phyloP scores from a whole-genome alignment of 2,888 invertebrate species.

The Hesperia comma region DNA sequence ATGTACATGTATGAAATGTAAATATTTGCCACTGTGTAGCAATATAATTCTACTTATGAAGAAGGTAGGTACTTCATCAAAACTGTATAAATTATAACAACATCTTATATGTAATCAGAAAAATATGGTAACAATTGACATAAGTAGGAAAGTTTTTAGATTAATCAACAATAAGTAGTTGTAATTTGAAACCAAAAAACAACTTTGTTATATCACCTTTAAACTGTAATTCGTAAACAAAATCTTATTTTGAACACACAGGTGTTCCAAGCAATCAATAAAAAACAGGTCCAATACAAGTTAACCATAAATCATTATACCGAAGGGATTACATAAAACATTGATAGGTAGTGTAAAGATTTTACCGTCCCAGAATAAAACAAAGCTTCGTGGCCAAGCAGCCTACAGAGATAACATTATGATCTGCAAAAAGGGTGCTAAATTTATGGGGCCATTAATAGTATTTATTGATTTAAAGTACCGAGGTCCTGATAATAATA shows the following conservation, averaged over 20 bases:
- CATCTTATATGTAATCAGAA: too few species aligned
- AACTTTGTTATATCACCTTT: neutral
- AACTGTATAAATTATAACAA: too few species aligned
- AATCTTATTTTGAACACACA: neutral
- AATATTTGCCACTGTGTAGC: too few species aligned
- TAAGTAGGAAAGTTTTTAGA: too few species aligned
- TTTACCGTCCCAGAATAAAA: constrained; percentile 1
- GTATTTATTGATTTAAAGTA: neutral
- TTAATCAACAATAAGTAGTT: too few species aligned
- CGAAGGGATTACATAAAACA: constrained; percentile 2
- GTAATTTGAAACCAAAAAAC: too few species aligned
- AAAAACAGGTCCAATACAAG: neutral
- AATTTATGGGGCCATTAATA: constrained; percentile 8
- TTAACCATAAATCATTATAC: neutral
- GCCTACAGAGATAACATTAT: constrained; percentile 3
- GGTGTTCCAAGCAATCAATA: neutral
- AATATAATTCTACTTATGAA: too few species aligned
- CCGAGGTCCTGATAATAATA: neutral
- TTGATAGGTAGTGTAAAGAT: constrained; percentile 5
- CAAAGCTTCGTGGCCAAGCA: neutral
- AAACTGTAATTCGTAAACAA: neutral
- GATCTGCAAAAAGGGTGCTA: constrained; percentile 4
- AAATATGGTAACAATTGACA: too few species aligned
- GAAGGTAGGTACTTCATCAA: too few species aligned
- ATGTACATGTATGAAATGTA: too few species aligned